These are phyloP conservation scores for Trinectes maculatus DNA, from an alignment of 2,113 vertebrate species.

Conservation along the genomic window DNA sequence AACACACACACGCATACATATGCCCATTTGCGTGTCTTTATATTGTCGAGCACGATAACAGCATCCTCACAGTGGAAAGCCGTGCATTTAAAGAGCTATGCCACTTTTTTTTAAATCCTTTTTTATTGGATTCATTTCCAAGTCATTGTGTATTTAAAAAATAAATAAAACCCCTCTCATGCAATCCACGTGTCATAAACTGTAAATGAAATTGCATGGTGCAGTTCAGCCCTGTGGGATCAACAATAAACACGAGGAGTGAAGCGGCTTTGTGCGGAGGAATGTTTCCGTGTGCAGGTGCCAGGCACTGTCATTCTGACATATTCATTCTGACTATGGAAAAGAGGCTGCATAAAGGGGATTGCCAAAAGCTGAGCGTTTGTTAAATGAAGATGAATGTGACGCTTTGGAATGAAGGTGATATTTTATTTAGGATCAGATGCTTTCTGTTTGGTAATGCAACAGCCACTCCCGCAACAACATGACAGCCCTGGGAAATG, in stretches of 20 bases:
- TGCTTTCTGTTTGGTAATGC: slow-evolving; percentile 78
- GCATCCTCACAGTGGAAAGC: slow-evolving; percentile 2
- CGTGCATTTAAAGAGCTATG: neutral
- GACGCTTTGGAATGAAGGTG: slow-evolving; percentile 79
- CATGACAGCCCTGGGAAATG: slow-evolving; percentile 82
- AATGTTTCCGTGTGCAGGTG: slow-evolving; percentile 40
- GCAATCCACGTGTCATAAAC: slow-evolving; percentile 46
- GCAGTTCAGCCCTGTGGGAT: slow-evolving; percentile 11
- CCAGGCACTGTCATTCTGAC: slow-evolving; percentile 61
- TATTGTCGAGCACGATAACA: neutral
- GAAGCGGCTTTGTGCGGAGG: slow-evolving; percentile 28
- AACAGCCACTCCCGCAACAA: slow-evolving; percentile 77
- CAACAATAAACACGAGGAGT: slow-evolving; percentile 33
- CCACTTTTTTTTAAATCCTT: neutral
- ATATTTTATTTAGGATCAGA: slow-evolving; percentile 82
- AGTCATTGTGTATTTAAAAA: slow-evolving; percentile 6
- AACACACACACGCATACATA: neutral
- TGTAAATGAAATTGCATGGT: slow-evolving; percentile 34
- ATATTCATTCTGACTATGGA: slow-evolving; percentile 68
- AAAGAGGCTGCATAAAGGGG: slow-evolving; percentile 66
- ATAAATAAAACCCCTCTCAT: neutral
- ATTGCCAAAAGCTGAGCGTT: slow-evolving; percentile 68
- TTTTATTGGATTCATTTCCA: slow-evolving; percentile 35
- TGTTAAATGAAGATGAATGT: slow-evolving; percentile 84
- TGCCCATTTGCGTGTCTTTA: neutral